These are phyloP conservation scores for Eristalis arbustorum DNA, from an alignment of 2,888 invertebrate species.

Conservation along the genomic window DNA sequence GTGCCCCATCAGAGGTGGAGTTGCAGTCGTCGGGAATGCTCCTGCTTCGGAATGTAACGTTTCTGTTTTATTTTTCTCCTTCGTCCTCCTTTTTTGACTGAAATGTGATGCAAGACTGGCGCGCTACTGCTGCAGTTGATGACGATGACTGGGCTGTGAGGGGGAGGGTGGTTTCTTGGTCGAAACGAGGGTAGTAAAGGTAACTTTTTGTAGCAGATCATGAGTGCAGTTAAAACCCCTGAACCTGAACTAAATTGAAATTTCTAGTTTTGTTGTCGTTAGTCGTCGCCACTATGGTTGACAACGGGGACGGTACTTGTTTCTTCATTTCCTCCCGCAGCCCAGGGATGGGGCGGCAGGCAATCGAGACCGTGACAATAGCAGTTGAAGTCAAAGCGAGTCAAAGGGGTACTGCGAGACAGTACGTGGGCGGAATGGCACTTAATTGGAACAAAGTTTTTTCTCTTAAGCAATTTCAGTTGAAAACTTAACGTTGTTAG, in stretches of 20 bases:
- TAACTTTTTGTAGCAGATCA: conserved; percentile 66
- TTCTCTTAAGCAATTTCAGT: neutral
- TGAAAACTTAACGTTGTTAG: neutral
- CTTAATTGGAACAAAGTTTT: neutral
- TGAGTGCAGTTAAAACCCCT: conserved; percentile 59
- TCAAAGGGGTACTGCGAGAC: neutral
- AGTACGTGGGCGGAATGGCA: neutral
- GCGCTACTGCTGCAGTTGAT: conserved; percentile 15
- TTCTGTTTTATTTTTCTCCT: neutral
- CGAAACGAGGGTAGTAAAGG: conserved; percentile 27
- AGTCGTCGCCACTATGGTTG: conserved; percentile 32
- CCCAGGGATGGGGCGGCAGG: neutral
- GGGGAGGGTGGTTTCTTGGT: too few species aligned
- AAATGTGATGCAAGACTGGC: conserved; percentile 10
- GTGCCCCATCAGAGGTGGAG: neutral
- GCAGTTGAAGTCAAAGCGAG: neutral
- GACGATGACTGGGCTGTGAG: neutral
- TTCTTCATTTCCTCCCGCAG: conserved; percentile 1
- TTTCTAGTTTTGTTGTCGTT: conserved; percentile 59
- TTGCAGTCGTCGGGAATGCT: neutral
- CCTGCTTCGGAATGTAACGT: conserved; percentile 1
- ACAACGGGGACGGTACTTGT: conserved; percentile 33
- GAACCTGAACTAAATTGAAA: conserved; percentile 70
- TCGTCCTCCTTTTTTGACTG: conserved; percentile 10
- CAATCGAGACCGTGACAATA: neutral